Evolutionary conservation across 1,140 invertebrate genomes (phyloP), one percentile per base, ranked within the genome.

Genomic region (Papilio machaon): DNA sequence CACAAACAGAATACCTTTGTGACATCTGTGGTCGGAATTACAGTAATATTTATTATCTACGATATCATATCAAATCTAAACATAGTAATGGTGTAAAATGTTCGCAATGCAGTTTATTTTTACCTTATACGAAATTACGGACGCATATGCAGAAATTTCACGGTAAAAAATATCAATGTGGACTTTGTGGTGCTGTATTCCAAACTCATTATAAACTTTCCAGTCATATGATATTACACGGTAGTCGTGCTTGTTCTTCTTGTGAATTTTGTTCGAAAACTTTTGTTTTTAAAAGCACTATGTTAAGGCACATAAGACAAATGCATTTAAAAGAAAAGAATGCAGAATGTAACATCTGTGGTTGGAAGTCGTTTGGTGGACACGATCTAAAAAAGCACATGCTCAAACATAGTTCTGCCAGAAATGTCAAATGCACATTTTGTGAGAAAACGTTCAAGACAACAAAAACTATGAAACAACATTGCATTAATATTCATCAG

Each of bases 391-490:
- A 96, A 11, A 95, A 96, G 5, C 97, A 98, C 85, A 95, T 96
- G 83, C 95, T 96, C 10, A 96, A 96, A 4, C 97, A 98, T 88
- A 97, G 96, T 0, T 97, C 97, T 0, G 96, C 97, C 84, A 97
- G 97, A 84, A 96, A 97, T 89, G 97, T 96, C 86, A 95, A 95
- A 30, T 98, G 97, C 88, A 96, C 97, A 46, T 92, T 97, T 17
- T 98, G 97, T 88, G 96, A 96, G 4, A 97, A 97, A 87, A 95
- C 95, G 60, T 98, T 98, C 85, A 97, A 96, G 2, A 95, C 97
- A 0, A 97, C 97, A 86, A 97, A 97, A 84, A 97, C 97, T 88
- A 92, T 97, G 13, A 95, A 96, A 76, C 97, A 97, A 84, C 97
- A 98, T 88, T 85, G 80, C 47, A 84, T 75, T 64, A 89, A 88